Base-by-base conservation (phyloP, 2,113 vertebrate species). In the Malaclemys terrapin region DNA sequence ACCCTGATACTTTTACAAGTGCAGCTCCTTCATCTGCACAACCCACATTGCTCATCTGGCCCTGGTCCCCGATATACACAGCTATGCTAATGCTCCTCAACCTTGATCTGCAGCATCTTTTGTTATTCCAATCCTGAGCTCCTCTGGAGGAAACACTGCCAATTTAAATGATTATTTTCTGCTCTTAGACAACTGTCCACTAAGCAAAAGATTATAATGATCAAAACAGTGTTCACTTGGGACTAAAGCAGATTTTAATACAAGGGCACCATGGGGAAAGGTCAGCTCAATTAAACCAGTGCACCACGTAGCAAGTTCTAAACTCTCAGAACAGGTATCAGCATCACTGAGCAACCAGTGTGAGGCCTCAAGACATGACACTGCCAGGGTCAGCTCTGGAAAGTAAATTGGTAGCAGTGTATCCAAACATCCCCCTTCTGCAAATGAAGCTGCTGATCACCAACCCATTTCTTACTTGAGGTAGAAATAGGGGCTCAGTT, bases 241-340 rank as follows among this genome's bases (percentile, higher is more conserved):
- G 93, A 96, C 79, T 53, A 96, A 94, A 93, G 85, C 95, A 96
- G 93, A 94, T 95, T 96, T 97, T 95, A 96, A 94, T 95, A 91
- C 89, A 93, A 93, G 96, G 94, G 59, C 91, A 92, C 87, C 1
- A 0, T 94, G 17, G 3, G 91, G 69, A 96, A 95, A 96, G 95
- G 94, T 97, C 95, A 96, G 94, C 95, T 96, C 95, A 97, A 93
- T 97, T 96, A 97, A 94, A 95, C 12, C 85, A 96, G 85, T 69
- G 93, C 93, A 90, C 89, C 96, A 90, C 95, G 96, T 96, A 95
- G 93, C 89, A 79, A 86, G 93, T 95, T 92, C 80, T 88, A 91
- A 91, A 56, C 88, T 97, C 95, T 93, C 94, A 89, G 16, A 85
- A 96, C 96, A 96, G 94, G 95, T 96, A 90, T 85, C 91, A 91